A percentile compares a stretch with the other conserved stretches of the same genome.
Conservation (phyloP, 92 coral and sea anemone species). For the Hydrozoanthus gracilis region DNA sequence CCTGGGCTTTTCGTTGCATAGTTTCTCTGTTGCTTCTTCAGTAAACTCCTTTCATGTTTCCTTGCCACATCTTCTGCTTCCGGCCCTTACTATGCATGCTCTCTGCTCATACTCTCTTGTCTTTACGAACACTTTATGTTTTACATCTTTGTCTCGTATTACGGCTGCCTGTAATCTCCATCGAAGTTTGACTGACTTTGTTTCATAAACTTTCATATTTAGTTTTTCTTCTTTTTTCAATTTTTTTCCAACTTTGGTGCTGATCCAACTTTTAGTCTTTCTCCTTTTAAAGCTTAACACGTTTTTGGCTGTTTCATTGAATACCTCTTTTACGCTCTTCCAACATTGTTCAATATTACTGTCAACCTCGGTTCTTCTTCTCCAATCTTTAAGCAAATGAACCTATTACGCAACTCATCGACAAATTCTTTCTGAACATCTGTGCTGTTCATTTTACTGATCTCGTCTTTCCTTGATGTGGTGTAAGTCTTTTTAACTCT, state of each 20-base stretch:
- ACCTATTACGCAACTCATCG: background rate
- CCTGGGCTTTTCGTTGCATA: background rate
- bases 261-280: slow-evolving; percentile 17
- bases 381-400: background rate
- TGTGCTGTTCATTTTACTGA: slow-evolving; percentile 2
- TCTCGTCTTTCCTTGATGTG: slow-evolving; percentile 13
- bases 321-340: slow-evolving; percentile 13
- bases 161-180: slow-evolving; percentile 16
- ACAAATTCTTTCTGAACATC: background rate
- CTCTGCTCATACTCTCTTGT: slow-evolving; percentile 15
- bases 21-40: background rate
- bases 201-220: slow-evolving; percentile 11
- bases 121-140: slow-evolving; percentile 10
- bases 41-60: slow-evolving; percentile 13
- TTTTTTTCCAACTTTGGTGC: background rate
- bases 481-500: background rate
- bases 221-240: slow-evolving; percentile 23
- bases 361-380: slow-evolving; percentile 21
- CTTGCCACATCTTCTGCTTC: background rate
- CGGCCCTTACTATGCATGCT: background rate
- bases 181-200: slow-evolving; percentile 15
- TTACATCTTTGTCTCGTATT: slow-evolving; percentile 14
- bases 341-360: slow-evolving; percentile 19
- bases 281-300: slow-evolving; percentile 13
- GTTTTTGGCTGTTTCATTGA: slow-evolving; percentile 13